These are phyloP conservation scores for Nothobranchius kuhntae DNA, from an alignment of 2,113 vertebrate genomes.

Conservation along the genomic window DNA sequence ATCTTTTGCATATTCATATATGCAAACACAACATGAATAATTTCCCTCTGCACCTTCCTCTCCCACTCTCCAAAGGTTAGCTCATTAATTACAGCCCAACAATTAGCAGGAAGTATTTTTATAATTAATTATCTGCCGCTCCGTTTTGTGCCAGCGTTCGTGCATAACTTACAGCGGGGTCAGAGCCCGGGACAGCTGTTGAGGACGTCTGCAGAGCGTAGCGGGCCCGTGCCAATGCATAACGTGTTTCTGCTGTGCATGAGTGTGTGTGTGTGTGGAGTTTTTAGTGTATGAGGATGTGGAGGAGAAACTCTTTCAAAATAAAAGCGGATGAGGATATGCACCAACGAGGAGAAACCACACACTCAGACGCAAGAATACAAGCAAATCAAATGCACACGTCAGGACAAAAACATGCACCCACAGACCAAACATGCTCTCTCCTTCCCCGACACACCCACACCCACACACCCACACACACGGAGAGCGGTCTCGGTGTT, in stretches of 20 bases:
- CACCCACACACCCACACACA: no score
- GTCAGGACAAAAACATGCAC: conserved; percentile 53
- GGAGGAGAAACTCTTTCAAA: conserved; percentile 43
- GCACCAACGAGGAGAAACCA: conserved; percentile 30
- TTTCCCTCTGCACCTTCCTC: conserved; percentile 78
- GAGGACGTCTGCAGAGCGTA: conserved; percentile 24
- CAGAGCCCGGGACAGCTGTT: conserved; percentile 60
- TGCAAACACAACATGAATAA: conserved; percentile 85
- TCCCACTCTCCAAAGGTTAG: conserved; percentile 83
- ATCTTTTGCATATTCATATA: conserved; percentile 86
- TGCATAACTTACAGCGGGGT: conserved; percentile 65
- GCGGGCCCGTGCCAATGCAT: conserved; percentile 32
- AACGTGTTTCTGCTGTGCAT: background rate
- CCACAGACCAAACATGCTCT: conserved; percentile 44
- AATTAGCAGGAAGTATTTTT: conserved; percentile 85
- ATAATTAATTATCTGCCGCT: conserved; percentile 63
- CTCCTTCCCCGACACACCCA: conserved; percentile 14
- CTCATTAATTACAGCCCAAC: conserved; percentile 85
- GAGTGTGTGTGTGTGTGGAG: conserved; percentile 2
- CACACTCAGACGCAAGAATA: conserved; percentile 28
- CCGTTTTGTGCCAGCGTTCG: conserved; percentile 35
- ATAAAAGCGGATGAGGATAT: conserved; percentile 41
- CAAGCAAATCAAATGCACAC: conserved; percentile 47
- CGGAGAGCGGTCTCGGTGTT: conserved; percentile 53
- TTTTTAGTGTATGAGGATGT: conserved; percentile 13